A percentile compares a stretch with the other conserved stretches of the same genome.
Conservation (phyloP, 2,888 invertebrate species). For the Amblyjoppa fuscipennis region DNA sequence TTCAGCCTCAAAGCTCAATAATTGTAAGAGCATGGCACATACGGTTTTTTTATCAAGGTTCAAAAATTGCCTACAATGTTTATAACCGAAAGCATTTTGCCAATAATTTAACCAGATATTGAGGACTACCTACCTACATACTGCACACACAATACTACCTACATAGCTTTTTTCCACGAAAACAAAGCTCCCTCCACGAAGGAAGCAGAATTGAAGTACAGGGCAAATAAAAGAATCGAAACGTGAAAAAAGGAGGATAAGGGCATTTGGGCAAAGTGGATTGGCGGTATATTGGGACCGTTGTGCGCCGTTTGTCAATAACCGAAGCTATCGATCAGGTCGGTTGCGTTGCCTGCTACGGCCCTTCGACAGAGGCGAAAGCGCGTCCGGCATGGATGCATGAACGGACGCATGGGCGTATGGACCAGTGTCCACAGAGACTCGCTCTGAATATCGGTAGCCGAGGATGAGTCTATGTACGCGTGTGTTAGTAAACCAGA, state of each 20-base stretch:
- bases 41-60: no score
- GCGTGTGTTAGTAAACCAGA: not conserved
- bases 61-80: no score
- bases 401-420: slow-evolving; percentile 51
- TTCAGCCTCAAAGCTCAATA: no score
- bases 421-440: slow-evolving; percentile 62
- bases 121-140: no score
- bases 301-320: slow-evolving; percentile 59
- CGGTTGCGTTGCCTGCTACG: slow-evolving; percentile 21
- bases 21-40: no score
- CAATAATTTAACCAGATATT: no score
- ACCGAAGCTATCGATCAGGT: slow-evolving; percentile 65
- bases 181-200: no score
- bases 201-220: not conserved
- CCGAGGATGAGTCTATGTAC: slow-evolving; percentile 34
- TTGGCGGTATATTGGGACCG: slow-evolving; percentile 49
- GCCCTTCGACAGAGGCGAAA: slow-evolving; percentile 33
- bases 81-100: no score
- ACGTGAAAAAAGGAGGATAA: slow-evolving; percentile 40
- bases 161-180: not conserved
- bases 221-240: not conserved
- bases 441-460: slow-evolving; percentile 59
- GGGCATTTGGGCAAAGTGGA: slow-evolving; percentile 39
- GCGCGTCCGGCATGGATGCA: slow-evolving; percentile 50
- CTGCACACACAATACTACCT: no score